Conservation (phyloP, 1,140 invertebrate genomes). For the Steinernema khuongi region DNA sequence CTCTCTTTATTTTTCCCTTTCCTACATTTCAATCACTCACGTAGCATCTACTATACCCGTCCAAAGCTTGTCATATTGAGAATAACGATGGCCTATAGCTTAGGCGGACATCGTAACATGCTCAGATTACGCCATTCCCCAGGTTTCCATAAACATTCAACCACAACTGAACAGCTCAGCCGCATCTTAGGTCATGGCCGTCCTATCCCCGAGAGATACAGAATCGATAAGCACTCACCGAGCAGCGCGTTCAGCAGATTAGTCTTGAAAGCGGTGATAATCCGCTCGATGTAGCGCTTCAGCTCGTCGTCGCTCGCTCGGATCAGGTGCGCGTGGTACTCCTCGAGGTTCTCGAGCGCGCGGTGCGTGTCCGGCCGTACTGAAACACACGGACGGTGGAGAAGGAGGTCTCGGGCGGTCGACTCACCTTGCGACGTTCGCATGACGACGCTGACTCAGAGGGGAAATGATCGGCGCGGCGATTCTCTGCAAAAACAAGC, state of each 20-base stretch:
- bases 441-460: not conserved
- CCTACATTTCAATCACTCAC: no score
- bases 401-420: not conserved
- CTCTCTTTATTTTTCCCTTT: no score
- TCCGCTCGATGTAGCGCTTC: not conserved
- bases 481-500: not conserved
- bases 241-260: not conserved
- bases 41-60: no score
- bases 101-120: no score
- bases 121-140: no score
- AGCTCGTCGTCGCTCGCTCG: not conserved
- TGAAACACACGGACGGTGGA: not conserved
- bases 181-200: no score
- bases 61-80: no score
- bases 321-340: not conserved
- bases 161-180: no score
- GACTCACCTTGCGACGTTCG: conserved; percentile 10
- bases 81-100: no score
- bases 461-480: not conserved
- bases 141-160: no score
- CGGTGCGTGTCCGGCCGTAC: not conserved
- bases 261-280: not conserved
- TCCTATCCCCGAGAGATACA: not conserved
- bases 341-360: not conserved
- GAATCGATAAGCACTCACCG: not conserved